These are phyloP conservation scores for Apostichopus parvimensis DNA, from an alignment of 35 echinoderm and acorn worm species.

Conservation along the genomic window DNA sequence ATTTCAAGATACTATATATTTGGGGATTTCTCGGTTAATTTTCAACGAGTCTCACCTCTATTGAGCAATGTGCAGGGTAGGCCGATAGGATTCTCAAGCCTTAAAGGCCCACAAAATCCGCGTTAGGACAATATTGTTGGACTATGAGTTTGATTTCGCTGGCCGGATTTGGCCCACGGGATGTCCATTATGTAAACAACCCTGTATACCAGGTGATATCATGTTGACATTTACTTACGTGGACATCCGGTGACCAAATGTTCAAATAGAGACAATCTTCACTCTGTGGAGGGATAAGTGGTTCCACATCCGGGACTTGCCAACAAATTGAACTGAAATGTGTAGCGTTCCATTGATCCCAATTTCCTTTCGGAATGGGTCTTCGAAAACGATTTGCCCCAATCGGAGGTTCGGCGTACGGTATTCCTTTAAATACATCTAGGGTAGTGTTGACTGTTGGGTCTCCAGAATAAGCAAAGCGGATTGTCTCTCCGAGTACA, in stretches of 20 bases:
- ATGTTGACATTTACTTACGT: slow-evolving; percentile 9
- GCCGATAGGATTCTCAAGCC: too few species aligned
- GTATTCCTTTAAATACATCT: slow-evolving; percentile 72
- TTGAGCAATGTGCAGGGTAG: too few species aligned
- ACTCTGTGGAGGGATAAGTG: slow-evolving; percentile 16
- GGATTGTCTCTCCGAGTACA: slow-evolving; percentile 14
- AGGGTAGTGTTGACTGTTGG: background rate
- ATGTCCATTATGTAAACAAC: too few species aligned
- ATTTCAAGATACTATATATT: too few species aligned
- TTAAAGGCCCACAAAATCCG: too few species aligned
- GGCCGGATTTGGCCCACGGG: too few species aligned
- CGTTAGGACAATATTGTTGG: too few species aligned
- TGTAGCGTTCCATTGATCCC: slow-evolving; percentile 71
- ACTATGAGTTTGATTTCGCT: too few species aligned
- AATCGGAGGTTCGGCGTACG: slow-evolving; percentile 74
- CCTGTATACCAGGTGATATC: background rate
- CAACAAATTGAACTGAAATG: slow-evolving; percentile 51
- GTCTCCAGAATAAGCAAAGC: background rate
- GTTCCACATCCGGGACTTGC: slow-evolving; percentile 46
- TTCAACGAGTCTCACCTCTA: too few species aligned
- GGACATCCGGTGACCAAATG: slow-evolving; percentile 45
- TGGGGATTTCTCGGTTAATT: too few species aligned
- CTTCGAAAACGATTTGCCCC: slow-evolving; percentile 62
- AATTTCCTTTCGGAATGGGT: slow-evolving; percentile 57
- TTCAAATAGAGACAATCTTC: slow-evolving; percentile 79